Evolutionary conservation across 2,797 vertebrate species (phyloP).

Genomic region (Chelon auratus): DNA sequence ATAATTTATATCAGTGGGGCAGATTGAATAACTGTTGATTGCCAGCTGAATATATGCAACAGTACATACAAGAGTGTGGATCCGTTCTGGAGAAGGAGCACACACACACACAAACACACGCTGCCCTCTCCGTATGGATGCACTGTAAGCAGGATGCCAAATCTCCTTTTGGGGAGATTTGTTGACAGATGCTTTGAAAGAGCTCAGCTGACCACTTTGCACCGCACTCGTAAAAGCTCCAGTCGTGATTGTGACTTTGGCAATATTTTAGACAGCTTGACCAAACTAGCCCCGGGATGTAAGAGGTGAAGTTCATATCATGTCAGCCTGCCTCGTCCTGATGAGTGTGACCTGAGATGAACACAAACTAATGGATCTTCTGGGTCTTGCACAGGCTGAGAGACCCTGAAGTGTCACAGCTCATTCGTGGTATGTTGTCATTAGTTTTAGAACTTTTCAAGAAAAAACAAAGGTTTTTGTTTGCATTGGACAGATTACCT

Average conservation of each 20-base stretch:
- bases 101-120: slow-evolving; percentile 23
- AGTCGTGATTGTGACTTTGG: slow-evolving; percentile 14
- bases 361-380: not conserved
- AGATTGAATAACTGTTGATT: no score
- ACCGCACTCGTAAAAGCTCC: slow-evolving; percentile 9
- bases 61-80: not conserved
- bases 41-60: not conserved
- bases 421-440: not conserved
- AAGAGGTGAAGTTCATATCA: not conserved
- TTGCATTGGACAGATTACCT: not conserved
- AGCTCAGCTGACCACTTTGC: slow-evolving; percentile 52
- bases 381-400: not conserved
- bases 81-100: not conserved
- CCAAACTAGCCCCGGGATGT: not conserved
- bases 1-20: no score
- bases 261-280: not conserved
- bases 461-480: not conserved
- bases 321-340: not conserved
- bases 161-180: slow-evolving; percentile 60
- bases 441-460: not conserved
- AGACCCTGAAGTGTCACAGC: not conserved
- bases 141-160: slow-evolving; percentile 32
- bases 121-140: slow-evolving; percentile 42
- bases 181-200: slow-evolving; percentile 46
- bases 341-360: slow-evolving; percentile 1